Base-by-base conservation (phyloP, 2,113 vertebrate genomes). In the Vireo altiloquus region DNA sequence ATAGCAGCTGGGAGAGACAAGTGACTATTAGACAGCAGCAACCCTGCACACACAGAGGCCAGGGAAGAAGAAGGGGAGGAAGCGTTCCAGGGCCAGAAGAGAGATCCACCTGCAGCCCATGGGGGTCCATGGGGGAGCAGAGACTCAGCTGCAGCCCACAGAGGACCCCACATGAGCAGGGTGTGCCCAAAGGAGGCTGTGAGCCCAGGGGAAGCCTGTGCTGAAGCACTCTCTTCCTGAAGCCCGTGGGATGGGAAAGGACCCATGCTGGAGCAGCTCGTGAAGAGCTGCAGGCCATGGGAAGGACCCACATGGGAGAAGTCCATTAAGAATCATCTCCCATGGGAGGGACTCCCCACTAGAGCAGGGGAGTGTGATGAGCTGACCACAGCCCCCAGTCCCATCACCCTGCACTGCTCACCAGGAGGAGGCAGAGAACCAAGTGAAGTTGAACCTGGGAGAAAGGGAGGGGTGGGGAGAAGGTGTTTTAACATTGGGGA, bases 181-280 rank as follows among this genome's bases (percentile, higher is more conserved):
- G 22, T 1, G 14, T 86, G 81, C 44, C 44, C 1, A 0, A 5
- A 17, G 54, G 54, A 71, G n/a, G n/a, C 59, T 59, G n/a, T 1
- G 52, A 40, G 28, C 42, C 59, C 2, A 1, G 0, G 13, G 75
- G 52, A 16, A 30, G 8, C 13, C 77, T 2, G 2, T 4, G 4
- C 60, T 42, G 72, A 23, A 69, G 49, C 61, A 69, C 22, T 0
- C 8, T 59, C 18, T 2, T 35, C 46, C 52, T 23, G 37, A 27
- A 19, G 18, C 24, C 57, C 2, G 0, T 1, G 25, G 57, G 44
- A 5, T 7, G 21, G 56, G 33, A 24, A 75, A 35, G 42, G 49
- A 18, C 6, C 31, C 13, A 11, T 0, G 0, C 12, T 49, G 70
- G n/a, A 56, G 42, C 60, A 35, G 35, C 1, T 21, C 0, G 0